Evolutionary conservation across 1,140 invertebrate genomes (phyloP).

Genomic region (Drosophila tristis): DNA sequence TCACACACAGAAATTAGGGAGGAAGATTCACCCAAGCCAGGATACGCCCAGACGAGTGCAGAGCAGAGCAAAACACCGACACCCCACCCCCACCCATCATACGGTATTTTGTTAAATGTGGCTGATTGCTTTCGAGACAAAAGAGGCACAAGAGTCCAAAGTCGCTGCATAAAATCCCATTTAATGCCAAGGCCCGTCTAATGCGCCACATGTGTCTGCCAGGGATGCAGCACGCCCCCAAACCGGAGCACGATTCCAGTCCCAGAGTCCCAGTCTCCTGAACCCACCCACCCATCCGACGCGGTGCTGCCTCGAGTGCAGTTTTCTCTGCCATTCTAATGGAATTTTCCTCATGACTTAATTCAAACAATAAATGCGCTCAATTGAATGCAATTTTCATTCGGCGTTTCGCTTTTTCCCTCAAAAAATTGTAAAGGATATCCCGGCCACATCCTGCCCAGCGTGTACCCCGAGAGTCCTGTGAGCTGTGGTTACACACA

Average conservation of each 20-base stretch:
- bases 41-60: too few relatives aligned
- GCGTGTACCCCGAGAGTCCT: constrained; percentile 17
- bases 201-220: constrained; percentile 62
- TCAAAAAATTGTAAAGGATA: constrained; percentile 71
- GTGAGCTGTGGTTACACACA: constrained; percentile 50
- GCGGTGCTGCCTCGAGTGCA: constrained; percentile 49
- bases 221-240: constrained; percentile 32
- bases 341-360: constrained; percentile 82
- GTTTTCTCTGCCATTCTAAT: constrained; percentile 75
- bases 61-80: too few relatives aligned
- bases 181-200: constrained; percentile 50
- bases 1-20: constrained; percentile 9
- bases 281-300: constrained; percentile 27
- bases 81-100: background rate
- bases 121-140: constrained; percentile 60
- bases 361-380: constrained; percentile 82
- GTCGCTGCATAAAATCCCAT: constrained; percentile 71
- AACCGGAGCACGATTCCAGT: background rate
- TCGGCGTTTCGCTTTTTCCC: constrained; percentile 65
- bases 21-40: constrained; percentile 27
- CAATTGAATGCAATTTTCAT: constrained; percentile 82
- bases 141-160: constrained; percentile 46
- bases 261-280: background rate
- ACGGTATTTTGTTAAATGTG: constrained; percentile 47
- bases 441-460: constrained; percentile 58